A percentile compares a stretch with the other conserved stretches of the same genome.
These are phyloP conservation scores for Rhincodon typus DNA, from an alignment of 2,797 vertebrate genomes.

Conservation along the genomic window DNA sequence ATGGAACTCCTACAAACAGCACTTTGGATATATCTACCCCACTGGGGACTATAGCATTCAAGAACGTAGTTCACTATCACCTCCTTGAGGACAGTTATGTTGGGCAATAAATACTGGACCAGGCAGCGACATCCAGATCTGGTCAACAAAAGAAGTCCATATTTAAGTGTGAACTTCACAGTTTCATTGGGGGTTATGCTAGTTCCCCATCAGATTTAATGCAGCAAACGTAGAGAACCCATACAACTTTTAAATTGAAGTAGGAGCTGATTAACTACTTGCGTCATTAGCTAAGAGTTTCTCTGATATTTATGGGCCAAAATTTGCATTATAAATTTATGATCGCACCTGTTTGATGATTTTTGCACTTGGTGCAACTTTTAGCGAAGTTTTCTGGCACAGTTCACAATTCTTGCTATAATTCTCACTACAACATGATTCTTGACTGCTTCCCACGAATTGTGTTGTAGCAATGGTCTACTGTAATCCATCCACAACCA, in stretches of 20 bases:
- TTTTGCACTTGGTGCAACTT: neutral
- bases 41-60: no score
- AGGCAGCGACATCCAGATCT: no score
- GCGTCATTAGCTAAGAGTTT: neutral
- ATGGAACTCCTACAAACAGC: no score
- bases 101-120: no score
- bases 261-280: neutral
- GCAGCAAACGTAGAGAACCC: neutral
- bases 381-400: neutral
- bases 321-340: constrained; percentile 34
- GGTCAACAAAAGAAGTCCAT: neutral
- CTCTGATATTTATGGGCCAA: constrained; percentile 26
- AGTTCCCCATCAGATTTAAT: neutral
- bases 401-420: constrained; percentile 31
- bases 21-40: no score
- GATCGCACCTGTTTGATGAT: constrained; percentile 16
- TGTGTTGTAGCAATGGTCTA: constrained; percentile 26
- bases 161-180: neutral
- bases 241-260: neutral
- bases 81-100: no score
- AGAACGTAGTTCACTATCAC: no score
- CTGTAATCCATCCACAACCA: constrained; percentile 12
- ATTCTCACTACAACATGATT: constrained; percentile 23
- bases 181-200: neutral
- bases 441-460: neutral